These are phyloP conservation scores for Cladopsammia gracilis DNA, from an alignment of 64 coral and sea anemone genomes.

Conservation along the genomic window DNA sequence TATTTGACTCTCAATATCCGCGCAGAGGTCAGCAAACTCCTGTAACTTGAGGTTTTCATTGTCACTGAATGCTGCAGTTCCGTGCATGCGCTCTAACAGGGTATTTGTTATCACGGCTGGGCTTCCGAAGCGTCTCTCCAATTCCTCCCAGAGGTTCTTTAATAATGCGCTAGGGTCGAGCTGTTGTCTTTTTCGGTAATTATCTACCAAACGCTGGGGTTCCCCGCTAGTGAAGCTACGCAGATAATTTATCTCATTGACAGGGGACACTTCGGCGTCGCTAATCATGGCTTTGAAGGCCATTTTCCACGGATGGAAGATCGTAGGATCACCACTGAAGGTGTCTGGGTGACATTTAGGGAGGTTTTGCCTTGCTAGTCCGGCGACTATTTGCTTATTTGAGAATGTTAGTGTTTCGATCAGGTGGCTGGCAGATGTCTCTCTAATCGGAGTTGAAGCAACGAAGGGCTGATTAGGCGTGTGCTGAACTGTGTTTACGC, in stretches of 20 bases:
- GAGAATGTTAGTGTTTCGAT: constrained; percentile 19
- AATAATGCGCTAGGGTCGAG: too few species aligned
- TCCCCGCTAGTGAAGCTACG: not conserved
- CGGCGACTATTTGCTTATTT: constrained; percentile 22
- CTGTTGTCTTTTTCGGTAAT: too few species aligned
- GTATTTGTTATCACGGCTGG: too few species aligned
- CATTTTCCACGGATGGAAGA: constrained; percentile 54
- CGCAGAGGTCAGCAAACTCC: too few species aligned
- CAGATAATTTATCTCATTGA: constrained; percentile 47
- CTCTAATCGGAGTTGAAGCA: not conserved
- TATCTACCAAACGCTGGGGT: too few species aligned
- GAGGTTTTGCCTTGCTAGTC: constrained; percentile 26
- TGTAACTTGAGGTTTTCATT: too few species aligned
- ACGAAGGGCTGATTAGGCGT: not conserved
- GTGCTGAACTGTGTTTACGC: not conserved
- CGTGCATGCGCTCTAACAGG: too few species aligned
- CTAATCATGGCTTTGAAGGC: constrained; percentile 64
- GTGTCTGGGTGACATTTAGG: constrained; percentile 57
- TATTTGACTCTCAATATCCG: too few species aligned
- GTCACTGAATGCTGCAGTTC: too few species aligned
- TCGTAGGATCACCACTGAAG: constrained; percentile 24
- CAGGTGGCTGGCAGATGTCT: constrained; percentile 22
- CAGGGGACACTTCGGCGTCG: constrained; percentile 16
- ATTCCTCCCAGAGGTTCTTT: too few species aligned
- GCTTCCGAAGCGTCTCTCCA: too few species aligned